Conservation (phyloP, 2,113 vertebrate species). For the Puntigrus tetrazona region DNA sequence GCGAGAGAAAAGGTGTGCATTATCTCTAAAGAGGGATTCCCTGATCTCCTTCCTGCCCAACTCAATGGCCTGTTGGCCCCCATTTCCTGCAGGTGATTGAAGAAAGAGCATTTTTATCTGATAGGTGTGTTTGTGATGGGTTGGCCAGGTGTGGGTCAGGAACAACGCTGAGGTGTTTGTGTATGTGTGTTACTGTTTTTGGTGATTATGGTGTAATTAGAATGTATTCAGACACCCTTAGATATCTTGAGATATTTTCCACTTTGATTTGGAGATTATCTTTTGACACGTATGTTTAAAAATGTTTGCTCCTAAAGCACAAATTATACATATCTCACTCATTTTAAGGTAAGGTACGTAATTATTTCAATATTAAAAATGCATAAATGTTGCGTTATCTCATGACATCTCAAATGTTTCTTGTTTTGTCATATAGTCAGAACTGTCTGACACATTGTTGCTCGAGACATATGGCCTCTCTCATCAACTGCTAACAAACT, state of each 20-base stretch:
- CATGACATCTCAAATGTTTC: neutral
- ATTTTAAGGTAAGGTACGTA: neutral
- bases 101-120: slow-evolving; percentile 61
- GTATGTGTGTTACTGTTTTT: slow-evolving; percentile 2
- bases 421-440: neutral
- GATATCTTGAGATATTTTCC: slow-evolving; percentile 23
- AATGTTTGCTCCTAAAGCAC: neutral
- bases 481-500: neutral
- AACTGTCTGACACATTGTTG: neutral
- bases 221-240: slow-evolving; percentile 19
- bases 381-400: neutral
- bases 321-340: neutral
- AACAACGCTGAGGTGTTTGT: slow-evolving; percentile 16
- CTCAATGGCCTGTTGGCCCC: slow-evolving; percentile 40
- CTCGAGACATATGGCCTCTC: neutral
- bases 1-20: slow-evolving; percentile 17
- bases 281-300: neutral
- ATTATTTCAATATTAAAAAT: neutral
- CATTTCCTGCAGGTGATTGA: slow-evolving; percentile 47
- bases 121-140: slow-evolving; percentile 61
- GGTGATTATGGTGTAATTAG: slow-evolving; percentile 20
- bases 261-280: neutral
- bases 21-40: slow-evolving; percentile 55
- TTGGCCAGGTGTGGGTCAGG: slow-evolving; percentile 39
- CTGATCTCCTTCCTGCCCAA: slow-evolving; percentile 47